Percentiles rank a stretch among this genome's conserved stretches.
Conservation (phyloP, 2,113 vertebrate genomes). For the Mustelus asterias region DNA sequence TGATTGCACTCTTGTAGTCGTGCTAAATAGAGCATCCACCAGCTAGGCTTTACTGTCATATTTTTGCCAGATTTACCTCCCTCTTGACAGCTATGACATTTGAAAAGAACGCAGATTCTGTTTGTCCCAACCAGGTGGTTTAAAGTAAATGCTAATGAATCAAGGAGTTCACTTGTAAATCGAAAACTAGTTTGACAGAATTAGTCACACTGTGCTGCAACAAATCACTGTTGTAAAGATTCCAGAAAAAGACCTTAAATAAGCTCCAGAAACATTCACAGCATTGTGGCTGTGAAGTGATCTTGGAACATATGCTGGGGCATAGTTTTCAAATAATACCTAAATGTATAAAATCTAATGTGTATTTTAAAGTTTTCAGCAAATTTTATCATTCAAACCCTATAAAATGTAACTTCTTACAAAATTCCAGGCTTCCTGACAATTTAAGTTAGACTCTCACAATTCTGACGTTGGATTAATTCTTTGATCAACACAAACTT, state of each 20-base stretch:
- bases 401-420: not conserved
- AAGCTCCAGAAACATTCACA: conserved; percentile 39
- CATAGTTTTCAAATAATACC: not conserved
- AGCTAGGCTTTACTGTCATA: not conserved
- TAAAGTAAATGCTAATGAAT: conserved; percentile 23
- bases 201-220: conserved; percentile 52
- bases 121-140: conserved; percentile 38
- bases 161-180: conserved; percentile 18
- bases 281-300: conserved; percentile 37
- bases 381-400: not conserved
- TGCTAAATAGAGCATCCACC: conserved; percentile 15
- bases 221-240: conserved; percentile 52
- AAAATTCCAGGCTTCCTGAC: not conserved
- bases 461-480: not conserved
- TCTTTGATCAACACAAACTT: not conserved
- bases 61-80: conserved; percentile 20
- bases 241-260: conserved; percentile 35
- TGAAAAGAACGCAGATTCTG: not conserved
- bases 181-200: conserved; percentile 43
- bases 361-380: not conserved
- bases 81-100: conserved; percentile 20
- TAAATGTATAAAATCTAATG: not conserved
- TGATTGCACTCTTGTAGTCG: not conserved
- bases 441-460: not conserved
- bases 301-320: not conserved